Percentiles rank a stretch among this genome's conserved stretches.
Conservation (phyloP, 2,797 vertebrate species). For the Microctenopoma steveboyesi region DNA sequence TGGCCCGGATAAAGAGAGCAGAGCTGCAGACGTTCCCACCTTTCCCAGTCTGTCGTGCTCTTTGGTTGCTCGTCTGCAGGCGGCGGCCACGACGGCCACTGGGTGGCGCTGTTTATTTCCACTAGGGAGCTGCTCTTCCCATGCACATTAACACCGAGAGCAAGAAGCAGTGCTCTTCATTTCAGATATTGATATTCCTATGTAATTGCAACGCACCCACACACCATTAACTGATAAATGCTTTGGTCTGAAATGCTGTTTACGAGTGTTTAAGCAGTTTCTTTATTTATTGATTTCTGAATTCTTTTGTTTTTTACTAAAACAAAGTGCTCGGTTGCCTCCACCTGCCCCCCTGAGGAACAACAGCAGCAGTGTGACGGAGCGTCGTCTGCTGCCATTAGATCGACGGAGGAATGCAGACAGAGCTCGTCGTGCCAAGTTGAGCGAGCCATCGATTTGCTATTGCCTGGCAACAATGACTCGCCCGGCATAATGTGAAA, state of each 20-base stretch:
- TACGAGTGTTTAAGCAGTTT: slow-evolving; percentile 25
- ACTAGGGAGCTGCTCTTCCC: slow-evolving; percentile 2
- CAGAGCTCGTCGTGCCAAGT: slow-evolving; percentile 19
- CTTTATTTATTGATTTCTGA: slow-evolving; percentile 41
- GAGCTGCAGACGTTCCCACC: slow-evolving; percentile 20
- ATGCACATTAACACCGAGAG: slow-evolving; percentile 1
- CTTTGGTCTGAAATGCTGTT: slow-evolving; percentile 27
- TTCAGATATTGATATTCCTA: slow-evolving; percentile 43
- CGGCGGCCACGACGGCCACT: slow-evolving; percentile 41
- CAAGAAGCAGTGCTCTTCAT: slow-evolving; percentile 23
- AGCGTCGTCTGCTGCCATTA: slow-evolving; percentile 23
- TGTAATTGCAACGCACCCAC: slow-evolving; percentile 19
- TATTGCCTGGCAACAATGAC: slow-evolving; percentile 74
- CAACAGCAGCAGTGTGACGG: slow-evolving; percentile 10
- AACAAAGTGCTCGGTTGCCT: slow-evolving; percentile 15
- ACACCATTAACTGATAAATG: slow-evolving; percentile 46
- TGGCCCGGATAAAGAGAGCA: slow-evolving; percentile 52
- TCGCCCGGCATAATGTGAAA: slow-evolving; percentile 52
- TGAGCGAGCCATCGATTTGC: slow-evolving; percentile 51
- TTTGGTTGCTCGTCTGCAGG: slow-evolving; percentile 20
- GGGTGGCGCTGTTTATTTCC: slow-evolving; percentile 73
- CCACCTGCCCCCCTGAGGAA: slow-evolving; percentile 7
- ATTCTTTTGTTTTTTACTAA: slow-evolving; percentile 19
- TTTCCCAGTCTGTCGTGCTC: slow-evolving; percentile 14
- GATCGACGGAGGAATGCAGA: slow-evolving; percentile 49